Evolutionary conservation across 1,140 invertebrate species (phyloP), one percentile per base, ranked within the genome.

Genomic region (Chrysopa pallens): DNA sequence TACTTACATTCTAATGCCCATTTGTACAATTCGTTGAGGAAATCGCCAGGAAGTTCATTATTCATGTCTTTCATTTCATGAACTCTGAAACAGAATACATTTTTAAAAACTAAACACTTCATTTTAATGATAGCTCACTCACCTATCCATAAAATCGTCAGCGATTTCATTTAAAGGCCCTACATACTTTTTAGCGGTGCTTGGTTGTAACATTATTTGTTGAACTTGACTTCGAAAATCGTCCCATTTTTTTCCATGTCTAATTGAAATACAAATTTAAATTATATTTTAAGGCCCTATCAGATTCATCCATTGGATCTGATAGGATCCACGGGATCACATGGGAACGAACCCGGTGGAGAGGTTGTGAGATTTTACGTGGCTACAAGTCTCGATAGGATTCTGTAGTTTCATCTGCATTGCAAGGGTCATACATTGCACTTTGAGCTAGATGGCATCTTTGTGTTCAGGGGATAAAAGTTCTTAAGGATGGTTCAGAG

Each of bases 1-100:
- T 52, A 74, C 78, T 78, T 67, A 88, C 84, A 87, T 72, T 91
- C 86, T 28, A 91, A 64, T 2, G 85, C 80, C 81, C 84, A 85
- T 69, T 85, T 86, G 56, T 88, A 84, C 33, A 88, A 71, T 64
- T 86, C 82, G 44, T 76, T 80, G 36, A 86, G 64, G 64, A 85
- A 87, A 57, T 85, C 70, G 12, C 68, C 68, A 11, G 82, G 82
- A 46, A 84, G 61, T 53, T 86, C 78, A 29, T 68, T 58, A 38
- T 76, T 69, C 38, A 70, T 56, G 55, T 83, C 67, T 43, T 74
- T 64, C 56, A 82, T 74, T 46, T 63, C 61, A 45, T 76, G 69
- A 53, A 86, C 77, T 55, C 82, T 84, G 58, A 39, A 72, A 68
- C 47, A 47, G 15, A 31, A 31, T 31, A 31, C 11, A 7, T 31